phyloP scores from a whole-genome alignment of 1,140 invertebrate species.

The Gryon sp. region DNA sequence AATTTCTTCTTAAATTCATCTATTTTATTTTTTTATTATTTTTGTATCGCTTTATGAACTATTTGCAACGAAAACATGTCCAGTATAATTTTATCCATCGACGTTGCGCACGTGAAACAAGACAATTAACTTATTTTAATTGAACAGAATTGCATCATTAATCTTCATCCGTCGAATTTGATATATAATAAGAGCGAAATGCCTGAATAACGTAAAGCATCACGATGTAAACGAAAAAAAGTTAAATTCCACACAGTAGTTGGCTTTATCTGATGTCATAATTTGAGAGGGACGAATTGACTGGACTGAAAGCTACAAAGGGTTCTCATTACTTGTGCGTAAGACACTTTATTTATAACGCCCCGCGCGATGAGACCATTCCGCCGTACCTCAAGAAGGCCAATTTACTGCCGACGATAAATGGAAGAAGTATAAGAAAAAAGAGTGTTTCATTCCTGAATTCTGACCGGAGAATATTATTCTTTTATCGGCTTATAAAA shows the following conservation, averaged over 20 bases:
- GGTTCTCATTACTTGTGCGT: slow-evolving; percentile 48
- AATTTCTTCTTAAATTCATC: too few relatives aligned
- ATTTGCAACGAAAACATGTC: too few relatives aligned
- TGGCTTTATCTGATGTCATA: slow-evolving; percentile 56
- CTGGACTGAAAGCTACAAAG: slow-evolving; percentile 48
- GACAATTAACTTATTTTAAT: slow-evolving; percentile 18
- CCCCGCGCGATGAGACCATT: slow-evolving; percentile 45
- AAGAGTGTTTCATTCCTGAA: slow-evolving; percentile 28
- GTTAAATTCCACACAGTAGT: slow-evolving; percentile 32
- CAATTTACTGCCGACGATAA: slow-evolving; percentile 48
- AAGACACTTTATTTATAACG: slow-evolving; percentile 62
- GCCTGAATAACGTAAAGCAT: not conserved
- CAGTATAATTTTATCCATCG: too few relatives aligned
- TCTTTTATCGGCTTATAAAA: slow-evolving; percentile 23
- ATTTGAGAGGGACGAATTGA: slow-evolving; percentile 59
- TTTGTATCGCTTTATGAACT: too few relatives aligned
- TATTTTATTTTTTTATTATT: too few relatives aligned
- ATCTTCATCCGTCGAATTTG: slow-evolving; percentile 15
- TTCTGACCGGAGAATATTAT: slow-evolving; percentile 32
- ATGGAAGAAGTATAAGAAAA: slow-evolving; percentile 40
- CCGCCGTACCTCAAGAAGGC: slow-evolving; percentile 50
- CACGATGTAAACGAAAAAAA: slow-evolving; percentile 14
- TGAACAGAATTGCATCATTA: slow-evolving; percentile 2
- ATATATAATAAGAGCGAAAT: too few relatives aligned
- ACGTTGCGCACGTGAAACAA: too few relatives aligned